Conservation (phyloP, 1,140 invertebrate genomes). For the Penaeus vannamei region DNA sequence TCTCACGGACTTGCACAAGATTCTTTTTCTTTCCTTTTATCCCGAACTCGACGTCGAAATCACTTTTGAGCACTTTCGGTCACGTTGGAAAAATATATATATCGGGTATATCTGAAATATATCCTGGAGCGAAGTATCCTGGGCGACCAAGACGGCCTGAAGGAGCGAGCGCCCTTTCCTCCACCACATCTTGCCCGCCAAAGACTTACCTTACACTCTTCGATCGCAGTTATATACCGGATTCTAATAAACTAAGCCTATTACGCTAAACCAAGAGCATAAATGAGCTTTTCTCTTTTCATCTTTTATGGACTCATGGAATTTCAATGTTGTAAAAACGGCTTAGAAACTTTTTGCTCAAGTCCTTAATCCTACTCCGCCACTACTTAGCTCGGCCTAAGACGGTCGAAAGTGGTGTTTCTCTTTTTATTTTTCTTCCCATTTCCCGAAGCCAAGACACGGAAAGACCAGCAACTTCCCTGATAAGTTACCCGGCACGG, state of each 20-base stretch:
- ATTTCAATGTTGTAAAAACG: constrained; percentile 47
- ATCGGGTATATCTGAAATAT: too few relatives aligned
- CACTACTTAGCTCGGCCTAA: not conserved
- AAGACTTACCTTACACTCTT: constrained; percentile 24
- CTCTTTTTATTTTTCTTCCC: not conserved
- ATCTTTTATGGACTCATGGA: constrained; percentile 46
- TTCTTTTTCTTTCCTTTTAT: too few relatives aligned
- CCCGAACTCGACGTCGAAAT: too few relatives aligned
- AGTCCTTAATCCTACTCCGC: constrained; percentile 22
- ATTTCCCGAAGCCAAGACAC: not conserved
- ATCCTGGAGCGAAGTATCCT: too few relatives aligned
- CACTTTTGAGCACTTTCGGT: too few relatives aligned
- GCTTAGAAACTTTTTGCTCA: constrained; percentile 36
- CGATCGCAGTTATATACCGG: constrained; percentile 38
- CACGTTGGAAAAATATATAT: too few relatives aligned
- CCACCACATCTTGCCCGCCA: constrained; percentile 10
- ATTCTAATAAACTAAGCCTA: constrained; percentile 46
- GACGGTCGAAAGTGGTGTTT: not conserved
- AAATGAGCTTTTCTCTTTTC: constrained; percentile 48
- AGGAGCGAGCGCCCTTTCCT: constrained; percentile 3
- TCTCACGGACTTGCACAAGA: too few relatives aligned
- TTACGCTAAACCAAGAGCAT: constrained; percentile 47
- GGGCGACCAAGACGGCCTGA: too few relatives aligned
- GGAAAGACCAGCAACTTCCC: too few relatives aligned
- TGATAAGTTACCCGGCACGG: too few relatives aligned